A percentile compares a stretch with the other conserved stretches of the same genome.
Conservation (phyloP, 2,888 invertebrate species). For the Rotaria macrura region DNA sequence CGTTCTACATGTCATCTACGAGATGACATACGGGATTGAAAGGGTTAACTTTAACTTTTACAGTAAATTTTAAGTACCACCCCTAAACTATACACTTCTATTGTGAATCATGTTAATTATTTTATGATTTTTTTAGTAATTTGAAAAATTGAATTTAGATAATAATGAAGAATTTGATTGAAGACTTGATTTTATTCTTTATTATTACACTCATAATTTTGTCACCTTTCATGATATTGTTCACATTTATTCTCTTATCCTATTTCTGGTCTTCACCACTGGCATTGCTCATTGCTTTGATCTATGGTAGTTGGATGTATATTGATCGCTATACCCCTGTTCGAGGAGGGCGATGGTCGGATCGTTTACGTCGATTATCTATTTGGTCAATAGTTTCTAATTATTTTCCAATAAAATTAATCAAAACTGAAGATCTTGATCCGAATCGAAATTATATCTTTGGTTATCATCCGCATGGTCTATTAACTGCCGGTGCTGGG, state of each 20-base stretch:
- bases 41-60: neutral
- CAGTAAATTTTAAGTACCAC: neutral
- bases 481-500: conserved; percentile 70
- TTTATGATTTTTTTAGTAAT: neutral
- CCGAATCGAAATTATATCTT: neutral
- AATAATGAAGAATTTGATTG: neutral
- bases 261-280: neutral
- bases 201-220: neutral
- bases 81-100: neutral
- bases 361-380: neutral
- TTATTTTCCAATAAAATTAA: neutral
- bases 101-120: neutral
- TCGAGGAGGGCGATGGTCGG: neutral
- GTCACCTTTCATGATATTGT: neutral
- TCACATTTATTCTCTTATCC: neutral
- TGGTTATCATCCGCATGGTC: conserved; percentile 80
- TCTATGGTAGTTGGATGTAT: neutral
- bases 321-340: conserved; percentile 49
- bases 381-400: neutral
- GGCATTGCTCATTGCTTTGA: neutral
- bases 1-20: too few relatives aligned
- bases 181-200: neutral
- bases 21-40: too few relatives aligned
- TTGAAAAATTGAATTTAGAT: neutral
- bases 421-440: neutral